Conservation (phyloP, 2,113 vertebrate genomes). For the Thymallus thymallus region DNA sequence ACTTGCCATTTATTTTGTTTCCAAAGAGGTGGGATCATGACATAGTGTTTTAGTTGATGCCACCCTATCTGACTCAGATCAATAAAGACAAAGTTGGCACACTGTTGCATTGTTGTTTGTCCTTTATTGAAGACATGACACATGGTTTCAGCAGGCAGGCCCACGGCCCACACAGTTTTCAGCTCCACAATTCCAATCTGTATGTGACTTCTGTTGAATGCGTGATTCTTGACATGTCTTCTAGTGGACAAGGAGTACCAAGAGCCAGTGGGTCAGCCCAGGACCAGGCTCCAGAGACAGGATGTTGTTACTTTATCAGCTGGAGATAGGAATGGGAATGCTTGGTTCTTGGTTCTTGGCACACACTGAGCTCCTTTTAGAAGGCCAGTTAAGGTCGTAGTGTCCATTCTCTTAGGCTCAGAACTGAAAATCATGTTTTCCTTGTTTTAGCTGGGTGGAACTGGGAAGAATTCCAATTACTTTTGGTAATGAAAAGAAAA, state of each 20-base stretch:
- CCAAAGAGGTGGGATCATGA: no score
- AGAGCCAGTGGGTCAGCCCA: conserved; percentile 7
- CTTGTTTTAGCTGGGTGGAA: conserved; percentile 12
- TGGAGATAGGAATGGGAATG: conserved; percentile 27
- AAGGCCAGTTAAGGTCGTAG: neutral
- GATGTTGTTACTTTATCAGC: conserved; percentile 34
- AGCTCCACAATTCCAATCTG: neutral
- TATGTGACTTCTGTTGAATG: neutral
- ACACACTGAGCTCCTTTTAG: conserved; percentile 3
- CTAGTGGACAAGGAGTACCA: neutral
- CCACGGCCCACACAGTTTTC: no score
- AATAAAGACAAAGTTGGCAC: no score
- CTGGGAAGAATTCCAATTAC: neutral
- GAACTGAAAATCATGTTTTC: conserved; percentile 14
- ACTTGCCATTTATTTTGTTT: neutral
- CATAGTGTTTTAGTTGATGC: no score
- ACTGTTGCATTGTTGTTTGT: no score
- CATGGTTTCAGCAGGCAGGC: no score
- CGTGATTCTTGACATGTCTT: neutral
- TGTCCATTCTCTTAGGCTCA: conserved; percentile 1
- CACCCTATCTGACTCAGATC: no score
- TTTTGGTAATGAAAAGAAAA: neutral
- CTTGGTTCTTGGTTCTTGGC: conserved; percentile 32
- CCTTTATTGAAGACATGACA: no score
- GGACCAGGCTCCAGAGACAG: conserved; percentile 16